Base-by-base conservation (phyloP, 2,113 vertebrate species). In the Delphinapterus leucas region DNA sequence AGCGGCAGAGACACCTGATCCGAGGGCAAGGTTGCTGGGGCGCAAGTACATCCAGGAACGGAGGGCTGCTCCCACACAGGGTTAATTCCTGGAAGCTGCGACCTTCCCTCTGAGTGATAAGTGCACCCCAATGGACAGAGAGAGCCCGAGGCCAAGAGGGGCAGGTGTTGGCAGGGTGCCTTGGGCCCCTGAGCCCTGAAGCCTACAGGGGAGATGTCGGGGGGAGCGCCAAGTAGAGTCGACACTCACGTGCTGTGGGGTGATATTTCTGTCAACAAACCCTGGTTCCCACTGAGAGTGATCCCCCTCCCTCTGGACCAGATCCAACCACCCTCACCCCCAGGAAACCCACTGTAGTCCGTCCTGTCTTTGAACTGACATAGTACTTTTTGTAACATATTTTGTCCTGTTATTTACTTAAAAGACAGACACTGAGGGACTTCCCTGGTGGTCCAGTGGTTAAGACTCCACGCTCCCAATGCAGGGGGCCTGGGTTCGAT, bases 21-120 rank as follows among this genome's bases (percentile, higher is more conserved):
- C 5, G 5, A n/a, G 28, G 11, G 1, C 3, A 1, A n/a, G 11
- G 8, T 12, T 1, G 41, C 55, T 47, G 9, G 11, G 41, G 12
- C 1, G 0, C 13, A 15, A 25, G 53, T 60, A 60, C 58, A 60
- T 21, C 58, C 21, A 60, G 18, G 58, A 60, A 1, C 15, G 53
- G 53, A 53, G 53, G 53, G 15, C 15, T 53, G 53, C 53, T 53
- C 15, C 5, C 15, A 53, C 53, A 13, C 1, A 33, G n/a, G 10
- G 6, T 25, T 28, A 12, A 21, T 26, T 8, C 23, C 9, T 0
- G 3, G 41, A 8, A 77, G 10, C n/a, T 31, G 23, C 9, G 1
- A 2, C n/a, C 44, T n/a, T n/a, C 70, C 70, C 13, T 53, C 6
- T 2, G 26, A 74, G 12, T 33, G 25, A 44, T 17, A 15, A n/a